Base-by-base conservation (phyloP, 2,797 vertebrate species). In the Telmatherina bonti region DNA sequence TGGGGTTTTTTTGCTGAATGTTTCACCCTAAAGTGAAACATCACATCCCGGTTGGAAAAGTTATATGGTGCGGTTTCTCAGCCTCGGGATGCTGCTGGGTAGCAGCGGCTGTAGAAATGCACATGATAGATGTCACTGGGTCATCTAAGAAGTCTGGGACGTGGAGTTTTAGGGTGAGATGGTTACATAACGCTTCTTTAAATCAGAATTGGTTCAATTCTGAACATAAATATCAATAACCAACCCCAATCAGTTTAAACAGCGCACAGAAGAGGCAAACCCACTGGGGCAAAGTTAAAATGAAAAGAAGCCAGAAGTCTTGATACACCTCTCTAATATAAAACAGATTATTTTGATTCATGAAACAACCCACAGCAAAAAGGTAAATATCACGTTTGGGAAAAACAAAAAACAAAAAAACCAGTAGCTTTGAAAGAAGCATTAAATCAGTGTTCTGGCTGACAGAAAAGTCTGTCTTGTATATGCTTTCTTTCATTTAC, bases 361-460 rank as follows among this genome's bases (percentile, higher is more conserved):
- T 4, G 24, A 51, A 24, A 35, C n/a, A 41, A 41, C 5, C 38
- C 38, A 41, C 38, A 41, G 16, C 38, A 43, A 66, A 55, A 31
- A 67, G 60, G 53, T 1, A 26, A 52, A 62, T 57, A 62, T 31
- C 22, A 59, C 16, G n/a, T 35, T 41, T 38, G 35, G 72, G 62
- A 18, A 53, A 2, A 15, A n/a, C n/a, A n/a, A n/a, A n/a, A n/a
- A n/a, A n/a, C n/a, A n/a, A n/a, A n/a, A n/a, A n/a, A n/a, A n/a
- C n/a, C 15, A 70, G 5, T 29, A 60, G 59, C 20, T 64, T 24
- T 30, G 4, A 75, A 49, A 64, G 4, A 22, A 55, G 12, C 55
- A 24, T 18, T 51, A 51, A 61, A 74, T 53, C 33, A 1, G 54
- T 30, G 43, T 38, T 35, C 12, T 47, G 24, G 33, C 33, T 45